phyloP scores from a whole-genome alignment of 2,113 vertebrate species.

The Pan troglodytes region DNA sequence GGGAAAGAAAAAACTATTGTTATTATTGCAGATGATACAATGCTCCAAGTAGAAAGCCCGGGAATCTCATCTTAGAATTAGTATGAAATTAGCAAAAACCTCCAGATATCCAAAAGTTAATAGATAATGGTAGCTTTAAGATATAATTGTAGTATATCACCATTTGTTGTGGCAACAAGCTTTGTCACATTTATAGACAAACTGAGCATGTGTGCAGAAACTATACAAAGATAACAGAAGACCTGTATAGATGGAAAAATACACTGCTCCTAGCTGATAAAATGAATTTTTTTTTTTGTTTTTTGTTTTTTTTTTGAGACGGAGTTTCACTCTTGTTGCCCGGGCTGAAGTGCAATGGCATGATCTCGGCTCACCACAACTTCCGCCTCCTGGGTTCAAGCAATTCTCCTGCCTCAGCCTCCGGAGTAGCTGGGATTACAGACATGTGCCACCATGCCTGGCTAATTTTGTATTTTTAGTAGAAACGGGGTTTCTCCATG shows the following conservation, averaged over 20 bases:
- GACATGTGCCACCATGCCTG: no score
- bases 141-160: background rate
- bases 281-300: no score
- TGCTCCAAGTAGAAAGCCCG: background rate
- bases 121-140: background rate
- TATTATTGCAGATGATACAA: background rate
- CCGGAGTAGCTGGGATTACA: no score
- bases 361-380: no score
- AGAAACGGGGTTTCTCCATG: no score
- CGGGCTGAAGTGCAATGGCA: no score
- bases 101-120: background rate
- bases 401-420: no score
- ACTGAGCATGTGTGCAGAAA: background rate
- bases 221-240: background rate
- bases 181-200: background rate
- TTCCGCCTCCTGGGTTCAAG: no score
- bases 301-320: no score
- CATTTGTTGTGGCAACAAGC: background rate
- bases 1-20: background rate
- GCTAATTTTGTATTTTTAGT: no score
- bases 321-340: no score
- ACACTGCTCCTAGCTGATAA: background rate
- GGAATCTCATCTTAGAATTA: background rate
- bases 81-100: background rate
- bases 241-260: background rate